A percentile compares a stretch with the other conserved stretches of the same genome.
Evolutionary conservation across 2,888 invertebrate genomes (phyloP).

Genomic region (Hermodice carunculata): DNA sequence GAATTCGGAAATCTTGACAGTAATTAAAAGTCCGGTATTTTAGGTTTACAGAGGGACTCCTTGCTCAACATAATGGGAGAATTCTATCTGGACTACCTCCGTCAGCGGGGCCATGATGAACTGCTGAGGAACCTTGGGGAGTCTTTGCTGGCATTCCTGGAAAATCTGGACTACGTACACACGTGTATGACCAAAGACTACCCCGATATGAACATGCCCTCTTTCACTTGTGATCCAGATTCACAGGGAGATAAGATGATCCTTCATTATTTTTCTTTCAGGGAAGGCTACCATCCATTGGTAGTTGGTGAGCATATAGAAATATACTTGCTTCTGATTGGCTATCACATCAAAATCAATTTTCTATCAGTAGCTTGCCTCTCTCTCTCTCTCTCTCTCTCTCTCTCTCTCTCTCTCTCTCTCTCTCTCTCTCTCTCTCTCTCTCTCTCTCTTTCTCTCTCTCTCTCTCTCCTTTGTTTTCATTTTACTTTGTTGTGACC

Average conservation of each 20-base stretch:
- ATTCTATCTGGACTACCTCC: constrained; percentile 46
- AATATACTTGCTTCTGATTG: no score
- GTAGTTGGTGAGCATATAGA: constrained; percentile 52
- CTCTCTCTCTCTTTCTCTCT: no score
- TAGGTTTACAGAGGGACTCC: constrained; percentile 46
- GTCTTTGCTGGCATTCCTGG: constrained; percentile 47
- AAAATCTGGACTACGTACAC: constrained; percentile 57
- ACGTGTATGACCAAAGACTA: constrained; percentile 46
- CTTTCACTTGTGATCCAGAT: constrained; percentile 54
- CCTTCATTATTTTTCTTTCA: constrained; percentile 53
- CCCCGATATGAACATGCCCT: constrained; percentile 52
- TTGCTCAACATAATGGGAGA: constrained; percentile 51
- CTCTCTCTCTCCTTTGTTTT: no score
- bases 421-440: no score
- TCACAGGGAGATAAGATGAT: constrained; percentile 49
- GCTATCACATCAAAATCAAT: no score
- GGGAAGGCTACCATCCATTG: constrained; percentile 47
- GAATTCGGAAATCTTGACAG: no score
- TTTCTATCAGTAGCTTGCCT: no score
- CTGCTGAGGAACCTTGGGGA: constrained; percentile 50
- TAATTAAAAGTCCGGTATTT: no score
- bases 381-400: no score
- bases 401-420: no score
- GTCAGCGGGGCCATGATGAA: constrained; percentile 49
- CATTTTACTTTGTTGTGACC: no score